Evolutionary conservation across 2,888 invertebrate species (phyloP).

Genomic region (Aplocera efformata): DNA sequence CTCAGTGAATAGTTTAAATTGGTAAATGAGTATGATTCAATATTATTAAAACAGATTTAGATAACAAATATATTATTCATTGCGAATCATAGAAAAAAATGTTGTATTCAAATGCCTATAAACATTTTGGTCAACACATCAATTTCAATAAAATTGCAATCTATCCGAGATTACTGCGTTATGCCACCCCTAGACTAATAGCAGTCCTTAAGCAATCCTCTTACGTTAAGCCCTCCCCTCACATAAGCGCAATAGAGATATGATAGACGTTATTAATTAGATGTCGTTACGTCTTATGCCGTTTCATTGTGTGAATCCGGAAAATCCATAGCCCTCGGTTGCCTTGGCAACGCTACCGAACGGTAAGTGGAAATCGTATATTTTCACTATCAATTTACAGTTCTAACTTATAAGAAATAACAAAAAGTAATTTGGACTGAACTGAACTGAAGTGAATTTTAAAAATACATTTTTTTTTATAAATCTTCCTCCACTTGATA

Average conservation of each 20-base stretch:
- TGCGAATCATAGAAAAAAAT: no score
- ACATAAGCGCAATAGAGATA: constrained; percentile 74
- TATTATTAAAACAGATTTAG: no score
- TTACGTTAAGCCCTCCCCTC: constrained; percentile 64
- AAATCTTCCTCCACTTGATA: no score
- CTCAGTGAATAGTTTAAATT: no score
- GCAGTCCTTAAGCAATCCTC: constrained; percentile 70
- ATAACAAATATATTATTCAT: no score
- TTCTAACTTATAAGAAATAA: not conserved
- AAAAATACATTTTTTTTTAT: no score
- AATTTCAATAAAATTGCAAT: constrained; percentile 21
- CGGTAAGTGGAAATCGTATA: constrained; percentile 2
- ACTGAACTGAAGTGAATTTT: no score
- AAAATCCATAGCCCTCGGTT: constrained; percentile 57
- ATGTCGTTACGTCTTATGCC: constrained; percentile 75
- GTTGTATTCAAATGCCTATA: no score
- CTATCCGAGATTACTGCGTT: constrained; percentile 8
- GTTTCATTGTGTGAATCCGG: constrained; percentile 68
- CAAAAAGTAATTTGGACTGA: no score
- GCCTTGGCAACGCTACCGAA: constrained; percentile 38
- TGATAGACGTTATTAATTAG: constrained; percentile 79
- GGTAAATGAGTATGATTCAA: no score
- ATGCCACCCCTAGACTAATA: constrained; percentile 33
- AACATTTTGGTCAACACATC: constrained; percentile 2
- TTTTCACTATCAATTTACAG: not conserved